Base-by-base conservation (phyloP, 2,797 vertebrate species). In the Cynodonichthys magdalenae region DNA sequence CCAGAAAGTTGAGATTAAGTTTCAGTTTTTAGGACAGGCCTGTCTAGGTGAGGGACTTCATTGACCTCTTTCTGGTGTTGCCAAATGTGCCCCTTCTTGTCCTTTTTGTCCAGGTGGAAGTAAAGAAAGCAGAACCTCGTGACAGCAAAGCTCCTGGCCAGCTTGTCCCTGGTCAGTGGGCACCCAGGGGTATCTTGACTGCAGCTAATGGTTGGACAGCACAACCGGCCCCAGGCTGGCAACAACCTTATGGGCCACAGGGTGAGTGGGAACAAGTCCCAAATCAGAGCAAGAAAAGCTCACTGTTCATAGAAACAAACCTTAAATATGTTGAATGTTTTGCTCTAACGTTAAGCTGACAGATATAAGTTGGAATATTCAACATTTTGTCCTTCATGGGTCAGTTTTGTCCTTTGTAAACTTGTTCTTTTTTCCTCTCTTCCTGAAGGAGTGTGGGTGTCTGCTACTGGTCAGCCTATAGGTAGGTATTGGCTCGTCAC, bases 161-260 rank as follows among this genome's bases (percentile, higher is more conserved):
- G 12, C 94, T 96, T 2, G 94, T 94, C 66, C 93, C 95, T 86
- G 95, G 94, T 87, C 97, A 98, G 86, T 99, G 98, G 97, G 95
- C 94, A 19, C 95, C 95, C 85, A 94, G 97, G 78, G 96, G 95
- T 72, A 95, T 99, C 92, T 93, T 97, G 66, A 98, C 88, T 17
- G 94, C 97, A 81, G 96, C 97, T 90, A 99, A 99, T 59, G 98
- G 98, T 94, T 99, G 98, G 98, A 94, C 97, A 70, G 95, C 96
- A 76, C 97, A 97, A 85, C 95, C 97, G 74, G 95, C 97, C 47
- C 96, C 96, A 44, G 94, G 94, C 85, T 99, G 97, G 98, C 97
- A 96, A 51, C 97, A 99, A 88, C 92, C 96, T 56, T 99, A 99
- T 0, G 95, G 96, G 85, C 96, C 97, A 55, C 98, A 98, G 95